Evolutionary conservation across 2,888 invertebrate species (phyloP).

Genomic region (Latrodectus elegans): DNA sequence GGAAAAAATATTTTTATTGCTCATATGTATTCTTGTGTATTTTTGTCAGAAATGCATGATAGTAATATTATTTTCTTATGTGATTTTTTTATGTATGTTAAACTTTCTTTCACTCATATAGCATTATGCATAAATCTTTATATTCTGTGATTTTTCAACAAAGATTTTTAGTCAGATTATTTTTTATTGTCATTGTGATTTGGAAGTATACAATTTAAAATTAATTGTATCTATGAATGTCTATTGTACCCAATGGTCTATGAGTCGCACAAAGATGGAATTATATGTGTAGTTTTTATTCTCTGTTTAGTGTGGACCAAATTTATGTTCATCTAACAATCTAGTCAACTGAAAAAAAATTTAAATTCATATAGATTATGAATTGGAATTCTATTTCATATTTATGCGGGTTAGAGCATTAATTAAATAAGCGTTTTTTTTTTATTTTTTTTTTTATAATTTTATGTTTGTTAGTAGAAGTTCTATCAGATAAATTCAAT

Average conservation of each 20-base stretch:
- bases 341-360: neutral
- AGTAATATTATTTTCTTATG: no score
- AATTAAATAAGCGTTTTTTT: neutral
- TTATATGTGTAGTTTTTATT: neutral
- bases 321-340: neutral
- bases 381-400: no score
- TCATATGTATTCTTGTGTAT: neutral
- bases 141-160: neutral
- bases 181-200: neutral
- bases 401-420: neutral
- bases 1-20: neutral
- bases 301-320: neutral
- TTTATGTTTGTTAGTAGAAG: neutral
- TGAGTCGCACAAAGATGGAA: constrained; percentile 32
- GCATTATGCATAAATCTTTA: neutral
- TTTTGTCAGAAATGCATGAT: neutral
- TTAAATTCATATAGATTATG: neutral
- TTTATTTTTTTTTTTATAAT: no score
- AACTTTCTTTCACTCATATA: neutral
- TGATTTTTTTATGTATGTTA: neutral
- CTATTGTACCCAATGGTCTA: constrained; percentile 10
- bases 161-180: neutral
- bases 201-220: neutral
- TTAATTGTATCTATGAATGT: neutral
- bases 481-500: neutral